phyloP scores from a whole-genome alignment of 1,140 invertebrate species.

The Drosophila rhopaloa region DNA sequence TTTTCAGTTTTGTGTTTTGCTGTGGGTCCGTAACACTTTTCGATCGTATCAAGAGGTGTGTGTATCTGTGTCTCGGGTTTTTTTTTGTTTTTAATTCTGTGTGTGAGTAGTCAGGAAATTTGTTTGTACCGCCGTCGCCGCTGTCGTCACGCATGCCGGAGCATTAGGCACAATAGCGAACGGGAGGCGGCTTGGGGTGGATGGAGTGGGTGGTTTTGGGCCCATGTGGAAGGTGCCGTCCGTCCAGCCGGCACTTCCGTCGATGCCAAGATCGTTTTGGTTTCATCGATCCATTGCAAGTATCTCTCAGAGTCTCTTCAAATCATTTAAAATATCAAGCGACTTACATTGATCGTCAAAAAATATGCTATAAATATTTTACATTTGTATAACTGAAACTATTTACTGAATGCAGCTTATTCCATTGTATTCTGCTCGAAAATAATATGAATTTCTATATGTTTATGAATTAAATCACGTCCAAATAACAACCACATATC shows the following conservation, averaged over 20 bases:
- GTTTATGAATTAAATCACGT: no score
- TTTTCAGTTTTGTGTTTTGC: constrained; percentile 18
- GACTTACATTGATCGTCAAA: background rate
- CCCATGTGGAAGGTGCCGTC: constrained; percentile 20
- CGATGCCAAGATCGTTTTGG: constrained; percentile 15
- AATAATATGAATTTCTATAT: background rate
- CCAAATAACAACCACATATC: no score
- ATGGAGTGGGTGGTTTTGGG: constrained; percentile 9
- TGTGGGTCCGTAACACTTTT: constrained; percentile 53
- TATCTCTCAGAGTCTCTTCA: background rate
- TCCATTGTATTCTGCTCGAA: no score
- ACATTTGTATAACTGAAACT: background rate
- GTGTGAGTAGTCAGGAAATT: constrained; percentile 73
- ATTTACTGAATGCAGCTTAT: no score
- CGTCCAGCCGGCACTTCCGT: constrained; percentile 19
- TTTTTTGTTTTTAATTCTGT: constrained; percentile 16
- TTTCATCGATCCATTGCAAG: background rate
- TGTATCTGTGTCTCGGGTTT: constrained; percentile 13
- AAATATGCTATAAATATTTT: background rate
- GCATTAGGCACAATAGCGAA: constrained; percentile 77
- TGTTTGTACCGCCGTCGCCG: constrained; percentile 74
- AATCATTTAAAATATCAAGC: background rate
- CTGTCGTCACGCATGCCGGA: constrained; percentile 81
- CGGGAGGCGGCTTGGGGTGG: background rate
- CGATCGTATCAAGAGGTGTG: constrained; percentile 56